These are phyloP conservation scores for Drosophila nasuta DNA, from an alignment of 1,140 invertebrate species.

Conservation along the genomic window DNA sequence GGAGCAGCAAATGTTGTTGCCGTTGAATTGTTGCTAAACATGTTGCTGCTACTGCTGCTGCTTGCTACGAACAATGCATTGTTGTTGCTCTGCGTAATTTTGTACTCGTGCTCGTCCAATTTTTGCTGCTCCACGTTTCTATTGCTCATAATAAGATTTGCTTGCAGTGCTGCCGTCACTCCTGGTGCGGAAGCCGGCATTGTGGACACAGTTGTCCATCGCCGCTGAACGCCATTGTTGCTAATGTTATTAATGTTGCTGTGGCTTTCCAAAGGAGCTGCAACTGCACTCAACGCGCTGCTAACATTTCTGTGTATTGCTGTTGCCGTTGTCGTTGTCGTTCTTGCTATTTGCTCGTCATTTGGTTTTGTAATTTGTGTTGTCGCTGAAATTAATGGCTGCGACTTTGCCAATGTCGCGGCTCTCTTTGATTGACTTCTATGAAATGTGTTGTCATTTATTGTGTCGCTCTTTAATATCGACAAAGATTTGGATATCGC, in stretches of 20 bases:
- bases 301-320: constrained; percentile 33
- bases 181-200: constrained; percentile 27
- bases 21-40: constrained; percentile 22
- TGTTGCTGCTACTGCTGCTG: constrained; percentile 17
- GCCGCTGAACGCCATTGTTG: constrained; percentile 62
- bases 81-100: constrained; percentile 65
- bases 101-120: constrained; percentile 56
- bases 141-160: constrained; percentile 79
- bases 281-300: constrained; percentile 14
- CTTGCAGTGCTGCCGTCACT: constrained; percentile 57
- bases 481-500: constrained; percentile 49
- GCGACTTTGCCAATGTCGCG: constrained; percentile 50
- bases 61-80: constrained; percentile 41
- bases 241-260: constrained; percentile 76
- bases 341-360: constrained; percentile 19
- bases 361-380: constrained; percentile 66
- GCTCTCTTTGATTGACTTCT: constrained; percentile 80
- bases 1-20: neutral
- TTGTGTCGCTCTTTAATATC: constrained; percentile 74
- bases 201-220: constrained; percentile 26
- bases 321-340: constrained; percentile 22
- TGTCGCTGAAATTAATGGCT: constrained; percentile 71
- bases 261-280: constrained; percentile 30
- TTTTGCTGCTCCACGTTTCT: constrained; percentile 70
- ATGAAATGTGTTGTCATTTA: constrained; percentile 74